phyloP scores from a whole-genome alignment of 2,797 vertebrate genomes.

The Pantherophis alleghaniensis region DNA sequence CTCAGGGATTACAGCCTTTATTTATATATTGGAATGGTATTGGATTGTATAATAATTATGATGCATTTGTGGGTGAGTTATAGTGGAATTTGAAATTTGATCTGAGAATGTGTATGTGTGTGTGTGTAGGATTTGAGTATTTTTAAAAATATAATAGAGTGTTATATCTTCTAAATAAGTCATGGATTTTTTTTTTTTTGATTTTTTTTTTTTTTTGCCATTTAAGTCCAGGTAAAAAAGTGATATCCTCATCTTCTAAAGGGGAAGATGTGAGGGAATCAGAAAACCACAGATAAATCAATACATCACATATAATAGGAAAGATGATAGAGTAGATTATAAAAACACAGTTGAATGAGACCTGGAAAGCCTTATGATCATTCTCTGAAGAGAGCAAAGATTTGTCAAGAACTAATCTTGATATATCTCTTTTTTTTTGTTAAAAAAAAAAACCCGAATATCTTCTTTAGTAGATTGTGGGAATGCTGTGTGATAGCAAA shows the following conservation, averaged over 20 bases:
- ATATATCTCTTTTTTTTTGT: not conserved
- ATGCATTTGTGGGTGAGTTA: not conserved
- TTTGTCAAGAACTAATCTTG: not conserved
- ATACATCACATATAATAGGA: not conserved
- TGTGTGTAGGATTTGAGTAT: not conserved
- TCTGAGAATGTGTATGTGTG: rapidly evolving
- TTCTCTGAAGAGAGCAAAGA: not conserved
- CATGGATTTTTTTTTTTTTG: not conserved
- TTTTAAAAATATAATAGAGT: not conserved
- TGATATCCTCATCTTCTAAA: not conserved
- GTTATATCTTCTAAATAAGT: not conserved
- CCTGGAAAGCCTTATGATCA: not conserved
- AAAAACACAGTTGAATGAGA: not conserved
- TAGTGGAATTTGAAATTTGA: not conserved
- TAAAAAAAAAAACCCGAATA: not conserved
- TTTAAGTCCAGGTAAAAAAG: not conserved
- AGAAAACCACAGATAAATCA: not conserved
- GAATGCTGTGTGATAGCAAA: not conserved
- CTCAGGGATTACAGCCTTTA: not conserved
- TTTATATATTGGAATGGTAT: not conserved
- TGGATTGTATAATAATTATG: not conserved
- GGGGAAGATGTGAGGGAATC: not conserved
- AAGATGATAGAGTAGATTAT: not conserved
- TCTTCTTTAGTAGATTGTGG: not conserved
- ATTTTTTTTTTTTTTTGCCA: not conserved